Conservation (phyloP, 92 coral and sea anemone species). For the Muricea muricata region DNA sequence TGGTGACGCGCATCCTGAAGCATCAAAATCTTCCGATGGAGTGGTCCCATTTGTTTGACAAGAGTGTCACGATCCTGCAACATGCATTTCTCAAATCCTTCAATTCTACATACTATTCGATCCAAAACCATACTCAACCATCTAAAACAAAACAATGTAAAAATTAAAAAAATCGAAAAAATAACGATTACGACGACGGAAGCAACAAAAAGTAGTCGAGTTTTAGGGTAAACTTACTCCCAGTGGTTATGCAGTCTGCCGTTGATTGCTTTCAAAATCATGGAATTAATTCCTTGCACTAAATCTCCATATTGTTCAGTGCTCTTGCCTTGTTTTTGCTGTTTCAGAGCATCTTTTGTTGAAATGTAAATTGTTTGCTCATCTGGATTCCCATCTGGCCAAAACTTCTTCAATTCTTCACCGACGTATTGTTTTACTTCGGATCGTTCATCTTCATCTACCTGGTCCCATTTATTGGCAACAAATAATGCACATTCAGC, state of each 20-base stretch:
- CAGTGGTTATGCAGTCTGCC: slow-evolving; percentile 44
- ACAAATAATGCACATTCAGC: slow-evolving; percentile 62
- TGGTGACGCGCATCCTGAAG: slow-evolving; percentile 10
- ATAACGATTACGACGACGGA: no score
- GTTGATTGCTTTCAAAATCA: slow-evolving; percentile 51
- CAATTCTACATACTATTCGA: not conserved
- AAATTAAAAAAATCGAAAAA: not conserved
- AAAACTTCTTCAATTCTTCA: slow-evolving; percentile 8
- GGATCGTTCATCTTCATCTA: slow-evolving; percentile 30
- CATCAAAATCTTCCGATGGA: not conserved
- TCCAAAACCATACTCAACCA: slow-evolving; percentile 50
- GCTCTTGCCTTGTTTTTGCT: slow-evolving; percentile 9
- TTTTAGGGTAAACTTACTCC: slow-evolving; percentile 36
- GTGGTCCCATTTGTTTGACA: not conserved
- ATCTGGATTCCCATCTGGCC: slow-evolving; percentile 45
- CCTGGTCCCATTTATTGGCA: slow-evolving; percentile 67
- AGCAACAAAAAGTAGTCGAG: no score
- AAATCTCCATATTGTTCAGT: slow-evolving; percentile 30
- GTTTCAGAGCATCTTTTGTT: slow-evolving; percentile 28
- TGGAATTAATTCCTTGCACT: slow-evolving; percentile 20
- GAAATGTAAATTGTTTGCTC: slow-evolving; percentile 52
- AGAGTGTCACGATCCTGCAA: slow-evolving; percentile 2
- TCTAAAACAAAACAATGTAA: slow-evolving; percentile 8
- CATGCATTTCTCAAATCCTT: not conserved
- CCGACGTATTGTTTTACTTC: slow-evolving; percentile 37